Evolutionary conservation across 2,888 invertebrate species (phyloP).

Genomic region (Polydrusus tereticollis): DNA sequence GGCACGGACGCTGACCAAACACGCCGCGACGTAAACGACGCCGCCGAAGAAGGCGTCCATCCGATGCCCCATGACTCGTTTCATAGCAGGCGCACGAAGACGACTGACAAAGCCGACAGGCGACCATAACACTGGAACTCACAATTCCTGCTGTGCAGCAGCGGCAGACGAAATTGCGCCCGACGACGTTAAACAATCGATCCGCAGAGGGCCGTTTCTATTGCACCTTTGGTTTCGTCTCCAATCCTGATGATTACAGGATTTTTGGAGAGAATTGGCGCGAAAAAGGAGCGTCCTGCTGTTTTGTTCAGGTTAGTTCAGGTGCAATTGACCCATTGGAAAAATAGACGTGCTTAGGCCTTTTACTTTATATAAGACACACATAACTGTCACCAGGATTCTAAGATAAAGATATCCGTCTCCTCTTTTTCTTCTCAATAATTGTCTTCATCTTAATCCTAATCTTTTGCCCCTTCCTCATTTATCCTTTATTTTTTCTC

Average conservation of each 20-base stretch:
- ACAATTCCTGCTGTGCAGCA: conserved; percentile 45
- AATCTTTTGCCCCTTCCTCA: no score
- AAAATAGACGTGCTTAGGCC: no score
- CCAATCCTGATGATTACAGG: conserved; percentile 27
- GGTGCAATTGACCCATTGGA: not conserved
- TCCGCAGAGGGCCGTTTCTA: conserved; percentile 40
- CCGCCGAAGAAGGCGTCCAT: conserved; percentile 37
- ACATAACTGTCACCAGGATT: no score
- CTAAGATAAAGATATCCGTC: no score
- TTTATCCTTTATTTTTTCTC: no score
- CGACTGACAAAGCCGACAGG: conserved; percentile 50
- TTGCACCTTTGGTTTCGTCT: conserved; percentile 30
- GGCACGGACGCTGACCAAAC: conserved; percentile 33
- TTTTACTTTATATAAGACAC: no score
- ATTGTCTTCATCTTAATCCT: no score
- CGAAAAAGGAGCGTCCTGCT: not conserved
- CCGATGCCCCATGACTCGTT: conserved; percentile 50
- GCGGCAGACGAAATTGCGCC: conserved; percentile 44
- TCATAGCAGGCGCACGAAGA: conserved; percentile 48
- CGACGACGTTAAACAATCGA: conserved; percentile 50
- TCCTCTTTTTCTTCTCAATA: no score
- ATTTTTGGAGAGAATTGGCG: not conserved
- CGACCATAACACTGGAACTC: conserved; percentile 49
- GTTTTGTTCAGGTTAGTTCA: not conserved
- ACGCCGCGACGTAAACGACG: conserved; percentile 42